These are phyloP conservation scores for cattle (Bos taurus) DNA, from an alignment of 2,113 vertebrate species.

Conservation along the genomic window ARS-UCD2.0 NC_037342.1:64764001-64764500, in stretches of 20 bases:
- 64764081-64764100: constrained; percentile 95
- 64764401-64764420: background rate
- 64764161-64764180: background rate
- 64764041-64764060: constrained; percentile 95
- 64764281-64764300: background rate
- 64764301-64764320: background rate
- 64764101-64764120: constrained; percentile 95
- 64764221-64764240: background rate
- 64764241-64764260: background rate
- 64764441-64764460: background rate
- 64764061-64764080: constrained; percentile 96
- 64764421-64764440: background rate
- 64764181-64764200: background rate
- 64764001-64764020: background rate
- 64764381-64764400: background rate
- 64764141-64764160: constrained; percentile 86
- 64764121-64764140: constrained; percentile 90
- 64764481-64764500: background rate
- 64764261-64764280: background rate
- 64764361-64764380: background rate
- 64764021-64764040: fast-evolving
- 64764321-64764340: background rate
- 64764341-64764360: background rate
- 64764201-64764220: background rate
- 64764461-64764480: background rate